phyloP scores from a whole-genome alignment of 1,140 invertebrate genomes.

The Conus betulinus region DNA sequence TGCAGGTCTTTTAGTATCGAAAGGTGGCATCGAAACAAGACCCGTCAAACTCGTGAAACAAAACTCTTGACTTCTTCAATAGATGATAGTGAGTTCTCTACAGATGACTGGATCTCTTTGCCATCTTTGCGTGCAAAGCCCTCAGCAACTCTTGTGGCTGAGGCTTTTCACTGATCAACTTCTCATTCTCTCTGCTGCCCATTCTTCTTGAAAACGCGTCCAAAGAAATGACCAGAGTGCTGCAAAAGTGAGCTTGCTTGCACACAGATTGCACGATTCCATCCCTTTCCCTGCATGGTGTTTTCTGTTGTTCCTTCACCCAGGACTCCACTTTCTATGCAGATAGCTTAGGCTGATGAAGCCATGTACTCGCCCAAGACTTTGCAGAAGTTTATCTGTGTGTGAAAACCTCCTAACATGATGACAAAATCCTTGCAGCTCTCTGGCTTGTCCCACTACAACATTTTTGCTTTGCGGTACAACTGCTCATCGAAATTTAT shows the following conservation, averaged over 20 bases:
- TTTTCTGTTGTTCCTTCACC: not conserved
- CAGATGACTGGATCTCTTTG: not conserved
- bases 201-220: not conserved
- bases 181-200: not conserved
- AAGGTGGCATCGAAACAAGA: not conserved
- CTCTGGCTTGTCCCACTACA: too few species aligned
- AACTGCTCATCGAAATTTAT: not conserved
- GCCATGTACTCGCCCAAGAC: not conserved
- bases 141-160: not conserved
- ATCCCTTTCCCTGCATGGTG: not conserved
- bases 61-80: not conserved
- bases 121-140: not conserved
- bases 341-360: not conserved
- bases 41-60: not conserved
- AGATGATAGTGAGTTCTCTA: not conserved
- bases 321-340: not conserved
- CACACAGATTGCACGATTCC: not conserved
- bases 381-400: constrained; percentile 7
- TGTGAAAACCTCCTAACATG: too few species aligned
- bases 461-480: constrained; percentile 14
- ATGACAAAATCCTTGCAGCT: not conserved
- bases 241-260: constrained; percentile 1
- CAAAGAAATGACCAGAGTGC: not conserved
- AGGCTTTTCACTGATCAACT: not conserved
- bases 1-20: not conserved